These are phyloP conservation scores for Pseudanteris insignis DNA, from an alignment of 2,888 invertebrate genomes.

Conservation along the genomic window DNA sequence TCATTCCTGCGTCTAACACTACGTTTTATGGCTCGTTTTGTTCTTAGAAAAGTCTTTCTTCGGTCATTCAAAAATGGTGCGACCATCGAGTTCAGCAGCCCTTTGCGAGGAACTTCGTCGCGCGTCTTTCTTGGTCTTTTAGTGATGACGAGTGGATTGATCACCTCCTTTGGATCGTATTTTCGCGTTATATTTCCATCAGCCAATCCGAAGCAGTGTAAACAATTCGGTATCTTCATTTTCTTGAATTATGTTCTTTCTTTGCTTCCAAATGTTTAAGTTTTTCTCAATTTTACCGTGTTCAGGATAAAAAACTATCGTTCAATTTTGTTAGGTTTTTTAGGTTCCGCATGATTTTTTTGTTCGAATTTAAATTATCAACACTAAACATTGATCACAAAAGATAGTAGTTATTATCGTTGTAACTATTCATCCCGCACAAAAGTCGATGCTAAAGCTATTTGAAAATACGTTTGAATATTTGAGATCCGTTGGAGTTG, in stretches of 20 bases:
- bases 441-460: too few species aligned
- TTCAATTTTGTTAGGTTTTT: too few species aligned
- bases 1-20: constrained; percentile 44
- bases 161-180: constrained; percentile 44
- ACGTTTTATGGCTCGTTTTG: constrained; percentile 42
- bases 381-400: too few species aligned
- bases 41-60: constrained; percentile 31
- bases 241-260: not conserved
- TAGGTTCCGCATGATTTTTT: too few species aligned
- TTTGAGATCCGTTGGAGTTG: too few species aligned
- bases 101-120: constrained; percentile 28
- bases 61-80: constrained; percentile 47
- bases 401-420: too few species aligned
- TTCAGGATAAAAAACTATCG: too few species aligned
- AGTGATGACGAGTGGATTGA: constrained; percentile 57
- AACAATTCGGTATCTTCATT: constrained; percentile 57
- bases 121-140: constrained; percentile 50
- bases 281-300: too few species aligned
- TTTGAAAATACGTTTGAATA: too few species aligned
- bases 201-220: constrained; percentile 51
- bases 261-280: constrained; percentile 5
- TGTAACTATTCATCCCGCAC: too few species aligned
- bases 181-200: constrained; percentile 23
- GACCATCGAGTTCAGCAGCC: constrained; percentile 39
- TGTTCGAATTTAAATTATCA: too few species aligned